Evolutionary conservation across 2,888 invertebrate species (phyloP), one percentile per base, ranked within the genome.

Genomic region (Cephus sareptanus): DNA sequence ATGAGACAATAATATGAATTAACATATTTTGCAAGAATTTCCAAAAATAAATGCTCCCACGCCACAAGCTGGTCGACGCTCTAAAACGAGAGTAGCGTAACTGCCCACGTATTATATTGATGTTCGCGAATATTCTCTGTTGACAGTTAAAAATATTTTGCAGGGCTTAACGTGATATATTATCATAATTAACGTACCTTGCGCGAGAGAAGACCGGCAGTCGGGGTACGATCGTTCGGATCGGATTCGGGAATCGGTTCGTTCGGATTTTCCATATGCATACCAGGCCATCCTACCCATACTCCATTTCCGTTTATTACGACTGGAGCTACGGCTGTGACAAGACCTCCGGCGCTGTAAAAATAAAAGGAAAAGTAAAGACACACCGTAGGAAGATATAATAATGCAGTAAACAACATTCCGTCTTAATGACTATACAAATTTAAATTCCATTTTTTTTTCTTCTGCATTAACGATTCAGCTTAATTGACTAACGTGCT

Each of bases 251-350:
- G 97, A 87, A 97, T 97, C 76, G 94, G 94, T 89, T 96, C 96
- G 82, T 95, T 93, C 11, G 94, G 94, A 88, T 97, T 94, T 35
- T 95, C 94, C 85, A 97, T 93, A 90, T 97, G 96, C 83, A 97
- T 94, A 15, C 97, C 97, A 0, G 97, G 96, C 97, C 97, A 98
- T 83, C 97, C 97, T 69, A 98, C 97, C 97, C 97, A 98, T 78
- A 97, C 93, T 73, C 97, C 97, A 85, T 94, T 94, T 76, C 97
- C 95, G 81, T 95, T 95, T 83, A 97, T 96, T 11, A 97, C 97
- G 13, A 97, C 97, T 0, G 97, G 97, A 34, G 97, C 97, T 12
- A 98, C 97, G 0, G 97, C 97, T 11, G 97, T 98, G 33, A 97
- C 97, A 84, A 98, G 93, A 77, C 97, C 97, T 79, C 97, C 97